Base-by-base conservation (phyloP, 2,113 vertebrate genomes). In the Poeciliopsis retropinna region DNA sequence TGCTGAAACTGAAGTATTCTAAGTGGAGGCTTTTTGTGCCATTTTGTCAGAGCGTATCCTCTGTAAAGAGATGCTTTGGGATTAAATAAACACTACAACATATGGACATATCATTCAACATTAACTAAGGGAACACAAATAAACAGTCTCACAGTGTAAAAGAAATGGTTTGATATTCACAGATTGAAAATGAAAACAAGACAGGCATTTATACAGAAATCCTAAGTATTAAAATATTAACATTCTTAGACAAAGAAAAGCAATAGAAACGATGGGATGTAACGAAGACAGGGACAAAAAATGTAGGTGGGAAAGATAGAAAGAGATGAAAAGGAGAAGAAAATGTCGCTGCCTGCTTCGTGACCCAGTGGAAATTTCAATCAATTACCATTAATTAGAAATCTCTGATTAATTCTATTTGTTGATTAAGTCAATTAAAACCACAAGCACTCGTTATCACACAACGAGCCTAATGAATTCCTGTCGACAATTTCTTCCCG, bases 351-450 rank as follows among this genome's bases (percentile, higher is more conserved):
- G 89, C 86, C 79, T 72, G 72, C 81, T 31, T 87, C 22, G 91
- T 93, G 91, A 94, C 94, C 91, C 93, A 91, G 82, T 90, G 93
- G 93, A 95, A 92, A 93, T 93, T 91, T 93, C 91, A 93, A 94
- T 94, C 93, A 94, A 94, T 95, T 95, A 94, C 44, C 78, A 93
- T 94, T 94, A 92, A 94, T 95, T 95, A 94, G 87, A 93, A 93
- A 93, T 92, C 91, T 92, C 94, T 93, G 92, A 94, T 95, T 94
- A 94, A 94, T 94, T 95, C 91, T 94, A 95, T 95, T 95, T 95
- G 93, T 94, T 94, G 93, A 95, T 95, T 93, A 94, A 93, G 94
- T 93, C 94, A 94, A 94, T 94, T 95, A 93, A 94, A 94, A 94
- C 89, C 92, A 93, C 92, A 91, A 93, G 92, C 89, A 88, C 92